These are phyloP conservation scores for Ctenicera cuprea DNA, from an alignment of 2,888 invertebrate genomes.

Conservation along the genomic window DNA sequence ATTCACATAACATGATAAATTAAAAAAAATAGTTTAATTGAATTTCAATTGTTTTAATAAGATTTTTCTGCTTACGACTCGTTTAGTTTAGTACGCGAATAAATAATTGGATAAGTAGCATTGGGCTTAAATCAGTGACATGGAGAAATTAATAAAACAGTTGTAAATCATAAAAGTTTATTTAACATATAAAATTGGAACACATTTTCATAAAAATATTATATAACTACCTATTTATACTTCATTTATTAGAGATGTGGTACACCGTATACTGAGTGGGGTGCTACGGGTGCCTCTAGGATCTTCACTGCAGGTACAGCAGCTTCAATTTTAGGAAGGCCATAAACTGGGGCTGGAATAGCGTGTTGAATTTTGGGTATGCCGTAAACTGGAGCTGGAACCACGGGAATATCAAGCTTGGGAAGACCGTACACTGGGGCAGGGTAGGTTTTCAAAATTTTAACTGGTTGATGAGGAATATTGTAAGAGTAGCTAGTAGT, in stretches of 20 bases:
- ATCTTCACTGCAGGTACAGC: background rate
- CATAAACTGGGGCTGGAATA: conserved; percentile 15
- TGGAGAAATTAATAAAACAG: no score
- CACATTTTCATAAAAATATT: no score
- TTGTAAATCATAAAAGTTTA: no score
- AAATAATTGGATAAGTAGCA: no score
- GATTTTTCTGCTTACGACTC: no score
- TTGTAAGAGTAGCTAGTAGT: background rate
- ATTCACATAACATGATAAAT: no score
- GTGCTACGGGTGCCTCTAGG: background rate
- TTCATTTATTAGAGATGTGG: background rate
- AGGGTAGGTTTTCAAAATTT: background rate
- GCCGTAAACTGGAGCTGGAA: conserved; percentile 13
- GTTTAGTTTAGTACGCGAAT: no score
- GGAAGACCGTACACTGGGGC: background rate
- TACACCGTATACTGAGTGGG: conserved; percentile 7
- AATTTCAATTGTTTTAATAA: no score
- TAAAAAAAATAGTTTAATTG: no score
- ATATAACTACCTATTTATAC: background rate
- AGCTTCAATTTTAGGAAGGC: background rate
- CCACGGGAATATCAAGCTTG: background rate
- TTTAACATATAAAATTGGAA: no score
- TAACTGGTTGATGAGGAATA: background rate
- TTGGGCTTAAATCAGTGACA: no score
- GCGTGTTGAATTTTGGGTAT: background rate